Evolutionary conservation across 2,113 vertebrate genomes (phyloP), one percentile per base, ranked within the genome.

Genomic region (Leucosticte australis): DNA sequence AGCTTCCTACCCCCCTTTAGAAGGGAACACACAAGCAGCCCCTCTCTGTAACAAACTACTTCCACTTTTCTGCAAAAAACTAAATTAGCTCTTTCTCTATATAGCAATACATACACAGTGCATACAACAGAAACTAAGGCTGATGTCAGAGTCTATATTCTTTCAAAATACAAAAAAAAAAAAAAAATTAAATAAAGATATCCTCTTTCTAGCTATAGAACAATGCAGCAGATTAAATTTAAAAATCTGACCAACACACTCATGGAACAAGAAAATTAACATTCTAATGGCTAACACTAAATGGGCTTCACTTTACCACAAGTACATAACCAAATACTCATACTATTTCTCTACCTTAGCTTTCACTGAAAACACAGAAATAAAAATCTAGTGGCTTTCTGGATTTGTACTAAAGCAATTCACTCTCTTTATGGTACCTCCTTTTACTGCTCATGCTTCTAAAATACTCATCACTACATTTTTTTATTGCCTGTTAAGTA

Each of bases 401-500:
- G 49, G 22, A 39, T 53, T 71, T 79, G 39, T 52, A 76, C 35
- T 82, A 67, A 78, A 92, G 49, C 5, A 2, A 30, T 20, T 91
- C 27, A 22, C 20, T 71, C 1, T 3, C 53, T 62, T 85, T 75
- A 74, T 62, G 39, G 4, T 35, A 57, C n/a, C 33, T 82, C 37
- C 26, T 82, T 46, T 71, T 82, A 90, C 28, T 76, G 87, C 62
- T 83, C 30, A n/a, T 46, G 42, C 56, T 87, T 83, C 74, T 70
- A 18, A 77, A 88, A 46, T 24, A 88, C 70, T 76, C 85, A 85
- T 59, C 53, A 83, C 35, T 74, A 33, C 37, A 30, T 39, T 85
- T 63, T 64, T 83, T 77, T 85, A 90, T 83, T 88, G 57, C 49
- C 75, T 65, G 35, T 83, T 92, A 94, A 94, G 70, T 46, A 90